Base-by-base conservation (phyloP, 64 coral and sea anemone species). In the Catalaphyllia jardinei region DNA sequence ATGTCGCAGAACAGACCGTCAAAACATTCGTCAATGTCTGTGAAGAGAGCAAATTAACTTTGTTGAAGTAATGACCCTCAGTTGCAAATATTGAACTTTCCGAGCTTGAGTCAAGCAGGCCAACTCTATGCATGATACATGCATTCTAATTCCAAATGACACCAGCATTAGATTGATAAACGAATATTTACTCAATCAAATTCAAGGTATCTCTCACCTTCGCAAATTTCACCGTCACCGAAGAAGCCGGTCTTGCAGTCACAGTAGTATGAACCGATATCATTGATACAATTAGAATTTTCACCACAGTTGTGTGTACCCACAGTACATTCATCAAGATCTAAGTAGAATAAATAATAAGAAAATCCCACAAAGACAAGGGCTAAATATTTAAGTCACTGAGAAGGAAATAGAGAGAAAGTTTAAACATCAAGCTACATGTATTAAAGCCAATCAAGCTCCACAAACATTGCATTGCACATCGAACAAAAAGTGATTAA, bases 231-330 rank as follows among this genome's bases (percentile, higher is more conserved):
- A 18, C 87, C 74, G 69, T 89, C 87, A 24, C 87, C 87, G 27
- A 35, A 38, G 79, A 73, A 83, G 29, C 89, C 89, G 31, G 39
- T 75, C 69, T 83, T 90, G 39, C 89, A 90, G 10, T 39, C 52
- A 83, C 89, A 90, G 14, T 18, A 20, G 22, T 83, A 82, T 10
- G 77, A 81, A 27, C 79, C 89, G 29, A 42, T 29, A 39, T 31
- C 60, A 38, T 89, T 89, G 14, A 49, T 52, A 50, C 87, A 89
- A 15, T 62, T 65, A 1, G 87, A 62, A 65, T 89, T 89, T 29
- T 60, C 25, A 18, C 78, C 38, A 29, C 88, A 89, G 9, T 51
- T 54, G 24, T 63, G 19, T 12, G 1, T 19, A 12, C 55, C 19
- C 10, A 50, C 30, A 12, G 31, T n/a, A 24, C 88, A 89, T 72